These are phyloP conservation scores for Gorsachius goisagi DNA, from an alignment of 2,113 vertebrate genomes.

Conservation along the genomic window DNA sequence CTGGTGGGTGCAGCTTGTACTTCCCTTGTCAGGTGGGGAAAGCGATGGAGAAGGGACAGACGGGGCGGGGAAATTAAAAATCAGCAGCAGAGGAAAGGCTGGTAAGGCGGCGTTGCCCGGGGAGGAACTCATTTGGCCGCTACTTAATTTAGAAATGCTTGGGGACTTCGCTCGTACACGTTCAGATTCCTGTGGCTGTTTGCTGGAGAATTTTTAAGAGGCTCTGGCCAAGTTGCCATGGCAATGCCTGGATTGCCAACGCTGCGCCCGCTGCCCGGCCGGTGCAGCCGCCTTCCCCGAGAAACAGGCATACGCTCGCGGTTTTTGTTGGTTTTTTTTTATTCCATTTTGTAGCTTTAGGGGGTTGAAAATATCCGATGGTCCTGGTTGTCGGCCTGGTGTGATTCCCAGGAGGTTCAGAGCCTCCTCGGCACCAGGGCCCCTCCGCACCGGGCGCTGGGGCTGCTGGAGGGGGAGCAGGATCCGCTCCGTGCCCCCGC, in stretches of 20 bases:
- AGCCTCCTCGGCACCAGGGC: not conserved
- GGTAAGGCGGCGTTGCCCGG: not conserved
- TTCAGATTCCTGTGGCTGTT: not conserved
- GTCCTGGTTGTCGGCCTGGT: not conserved
- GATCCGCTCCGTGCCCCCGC: too few species aligned
- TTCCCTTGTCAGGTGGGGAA: accelerated
- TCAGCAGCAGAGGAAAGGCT: not conserved
- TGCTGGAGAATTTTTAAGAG: not conserved
- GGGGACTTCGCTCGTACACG: not conserved
- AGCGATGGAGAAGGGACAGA: not conserved
- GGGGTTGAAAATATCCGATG: not conserved
- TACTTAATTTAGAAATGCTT: not conserved
- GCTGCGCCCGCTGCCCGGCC: not conserved
- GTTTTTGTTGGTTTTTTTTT: too few species aligned
- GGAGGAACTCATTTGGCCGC: not conserved
- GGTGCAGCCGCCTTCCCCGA: not conserved
- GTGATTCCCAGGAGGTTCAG: too few species aligned
- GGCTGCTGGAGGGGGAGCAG: not conserved
- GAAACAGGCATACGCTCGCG: accelerated
- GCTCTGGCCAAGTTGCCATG: not conserved
- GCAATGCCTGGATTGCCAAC: not conserved
- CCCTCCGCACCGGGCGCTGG: accelerated
- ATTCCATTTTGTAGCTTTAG: not conserved
- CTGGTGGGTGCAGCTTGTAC: accelerated
- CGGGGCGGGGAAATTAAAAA: accelerated